Evolutionary conservation across 1,140 invertebrate species (phyloP), one percentile per base, ranked within the genome.

Genomic region (Drosophila arawakana): DNA sequence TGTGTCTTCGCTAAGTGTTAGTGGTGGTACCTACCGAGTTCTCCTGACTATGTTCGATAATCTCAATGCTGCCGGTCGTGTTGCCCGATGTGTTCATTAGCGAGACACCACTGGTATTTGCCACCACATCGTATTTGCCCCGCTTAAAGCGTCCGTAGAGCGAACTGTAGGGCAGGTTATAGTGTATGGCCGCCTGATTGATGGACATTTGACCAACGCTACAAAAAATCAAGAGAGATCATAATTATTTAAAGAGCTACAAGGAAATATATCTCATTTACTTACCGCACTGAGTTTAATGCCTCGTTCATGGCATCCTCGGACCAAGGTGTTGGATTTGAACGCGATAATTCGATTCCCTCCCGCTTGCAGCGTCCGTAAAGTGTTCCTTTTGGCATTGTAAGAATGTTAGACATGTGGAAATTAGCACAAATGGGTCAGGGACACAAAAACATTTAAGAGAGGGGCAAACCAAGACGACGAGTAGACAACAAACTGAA

Each of bases 151-250:
- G 94, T 1, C 97, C 97, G 85, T 97, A 98, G 10, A 98, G 93
- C 11, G 97, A 97, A 25, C 96, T 97, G 91, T 98, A 98, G 25
- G 97, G 97, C 79, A 98, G 93, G 93, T 97, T 97, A 91, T 96
- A 97, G 89, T 97, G 97, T 75, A 97, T 97, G n/a, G 97, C 96
- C 54, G 97, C 97, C 93, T 97, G 97, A 93, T 97, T 98, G 81
- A 98, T 97, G 72, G 96, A 97, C 97, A 98, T 97, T 82, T 97
- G 96, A 18, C 97, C 97, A 72, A 97, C 94, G 81, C 97, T 96
- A 91, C 41, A 44, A n/a, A 93, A 92, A 73, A 49, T 76, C n/a
- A 10, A 8, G 35, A 55, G 9, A 8, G 41, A 55, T 30, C n/a
- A 49, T 25, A n/a, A 21, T 34, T 55, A 30, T 6, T 30, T 30